Evolutionary conservation across 2,113 vertebrate species (phyloP), one percentile per base, ranked within the genome.

Genomic region (Erythrocercus mccallii): DNA sequence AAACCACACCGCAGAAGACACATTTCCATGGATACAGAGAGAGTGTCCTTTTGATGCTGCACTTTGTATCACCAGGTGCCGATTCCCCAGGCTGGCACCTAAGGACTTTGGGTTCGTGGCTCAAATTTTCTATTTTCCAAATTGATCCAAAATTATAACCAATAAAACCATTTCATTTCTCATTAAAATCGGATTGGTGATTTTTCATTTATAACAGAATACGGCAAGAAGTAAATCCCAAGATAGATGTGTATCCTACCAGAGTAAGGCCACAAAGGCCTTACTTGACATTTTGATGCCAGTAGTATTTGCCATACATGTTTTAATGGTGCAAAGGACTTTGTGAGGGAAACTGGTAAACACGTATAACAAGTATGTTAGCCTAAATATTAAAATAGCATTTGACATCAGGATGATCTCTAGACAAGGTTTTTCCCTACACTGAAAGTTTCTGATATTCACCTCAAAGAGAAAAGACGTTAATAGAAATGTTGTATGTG

Each of bases 341-440:
- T 73, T 27, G 23, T 42, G 31, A 45, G 48, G 66, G 24, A 83
- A 76, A n/a, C 4, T n/a, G 21, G 17, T 22, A 21, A 56, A 44
- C 11, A 10, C 1, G 0, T 76, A 47, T 18, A 56, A 44, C 11
- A 10, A 1, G 0, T 76, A 47, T 18, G 19, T 30, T 56, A 83
- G 33, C 20, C 54, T 37, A 37, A 81, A 88, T 1, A 11, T n/a
- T 58, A 58, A 88, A 82, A 64, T 7, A 33, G 14, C 40, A 30
- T 57, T 83, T 89, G 45, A 31, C 11, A 42, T 40, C 6, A 47
- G 12, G 25, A 42, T 31, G 17, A n/a, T 56, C 30, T 69, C 23
- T 51, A 61, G 40, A 70, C 12, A 20, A 84, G 24, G 22, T 8
- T 88, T 19, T 11, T 76, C 1, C 22, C 50, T 38, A 40, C 5